phyloP scores from a whole-genome alignment of 2,797 vertebrate genomes.

The Liparis tanakae region DNA sequence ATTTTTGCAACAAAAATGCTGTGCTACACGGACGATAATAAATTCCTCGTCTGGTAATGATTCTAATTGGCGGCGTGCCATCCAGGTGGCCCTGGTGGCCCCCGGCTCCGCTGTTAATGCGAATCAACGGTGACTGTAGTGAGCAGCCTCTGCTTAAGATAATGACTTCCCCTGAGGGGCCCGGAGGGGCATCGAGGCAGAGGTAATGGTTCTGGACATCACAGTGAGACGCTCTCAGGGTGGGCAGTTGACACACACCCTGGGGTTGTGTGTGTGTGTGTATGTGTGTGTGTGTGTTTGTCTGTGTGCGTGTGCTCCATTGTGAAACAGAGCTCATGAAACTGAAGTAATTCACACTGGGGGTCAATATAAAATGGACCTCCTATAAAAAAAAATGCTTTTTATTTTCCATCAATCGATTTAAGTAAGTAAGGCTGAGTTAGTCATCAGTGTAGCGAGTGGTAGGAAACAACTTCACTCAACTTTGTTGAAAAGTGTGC shows the following conservation, averaged over 20 bases:
- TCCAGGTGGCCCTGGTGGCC: slow-evolving; percentile 45
- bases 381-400: not conserved
- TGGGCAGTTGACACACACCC: slow-evolving; percentile 48
- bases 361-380: slow-evolving; percentile 4
- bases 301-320: slow-evolving; percentile 10
- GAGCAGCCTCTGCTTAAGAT: slow-evolving; percentile 72
- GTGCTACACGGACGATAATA: not conserved
- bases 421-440: not conserved
- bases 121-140: slow-evolving; percentile 73
- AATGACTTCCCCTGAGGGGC: slow-evolving; percentile 80
- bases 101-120: slow-evolving; percentile 53
- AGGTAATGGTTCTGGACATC: slow-evolving; percentile 81
- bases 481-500: no score
- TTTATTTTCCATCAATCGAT: not conserved
- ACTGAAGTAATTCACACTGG: slow-evolving; percentile 22
- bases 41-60: slow-evolving; percentile 43
- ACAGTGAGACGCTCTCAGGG: slow-evolving; percentile 73
- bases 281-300: slow-evolving; percentile 22
- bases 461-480: no score
- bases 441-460: no score
- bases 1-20: not conserved
- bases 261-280: slow-evolving; percentile 12
- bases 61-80: slow-evolving; percentile 54
- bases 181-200: slow-evolving; percentile 70
- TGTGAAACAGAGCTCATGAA: slow-evolving; percentile 18